Conservation (phyloP, 2,797 vertebrate species). For the Rhabdomys pumilio region DNA sequence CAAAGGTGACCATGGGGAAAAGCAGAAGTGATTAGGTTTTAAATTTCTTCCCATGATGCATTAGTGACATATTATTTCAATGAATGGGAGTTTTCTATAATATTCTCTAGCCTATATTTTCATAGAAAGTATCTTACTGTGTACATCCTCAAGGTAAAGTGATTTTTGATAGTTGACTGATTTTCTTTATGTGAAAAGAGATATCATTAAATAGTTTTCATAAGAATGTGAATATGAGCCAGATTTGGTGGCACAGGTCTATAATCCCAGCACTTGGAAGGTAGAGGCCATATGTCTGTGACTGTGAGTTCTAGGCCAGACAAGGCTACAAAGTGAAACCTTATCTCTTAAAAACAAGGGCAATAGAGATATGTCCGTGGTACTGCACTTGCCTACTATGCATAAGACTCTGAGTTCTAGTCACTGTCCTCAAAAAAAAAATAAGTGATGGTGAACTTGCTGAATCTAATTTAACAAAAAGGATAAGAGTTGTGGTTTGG, state of each 20-base stretch:
- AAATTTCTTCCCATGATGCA: conserved; percentile 29
- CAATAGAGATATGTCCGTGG: background rate
- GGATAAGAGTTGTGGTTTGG: conserved; percentile 1
- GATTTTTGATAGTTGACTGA: conserved; percentile 57
- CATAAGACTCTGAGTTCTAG: background rate
- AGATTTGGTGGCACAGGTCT: background rate
- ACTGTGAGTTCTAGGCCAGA: background rate
- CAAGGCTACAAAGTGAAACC: background rate
- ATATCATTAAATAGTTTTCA: conserved; percentile 65
- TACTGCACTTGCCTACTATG: background rate
- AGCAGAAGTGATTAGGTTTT: conserved; percentile 34
- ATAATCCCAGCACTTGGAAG: background rate
- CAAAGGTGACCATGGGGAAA: background rate
- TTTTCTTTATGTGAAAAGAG: conserved; percentile 61
- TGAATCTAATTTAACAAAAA: conserved; percentile 49
- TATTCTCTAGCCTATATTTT: conserved; percentile 53
- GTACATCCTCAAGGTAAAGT: conserved; percentile 62
- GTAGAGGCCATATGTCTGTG: background rate
- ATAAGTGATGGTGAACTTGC: background rate
- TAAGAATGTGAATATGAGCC: background rate
- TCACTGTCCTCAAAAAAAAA: background rate
- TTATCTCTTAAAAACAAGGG: background rate
- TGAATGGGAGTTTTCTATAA: conserved; percentile 2
- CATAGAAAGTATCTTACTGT: conserved; percentile 42
- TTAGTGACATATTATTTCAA: conserved; percentile 64